Evolutionary conservation across 2,113 vertebrate genomes (phyloP), one percentile per base, ranked within the genome.

Genomic region (Crotalus viridis): DNA sequence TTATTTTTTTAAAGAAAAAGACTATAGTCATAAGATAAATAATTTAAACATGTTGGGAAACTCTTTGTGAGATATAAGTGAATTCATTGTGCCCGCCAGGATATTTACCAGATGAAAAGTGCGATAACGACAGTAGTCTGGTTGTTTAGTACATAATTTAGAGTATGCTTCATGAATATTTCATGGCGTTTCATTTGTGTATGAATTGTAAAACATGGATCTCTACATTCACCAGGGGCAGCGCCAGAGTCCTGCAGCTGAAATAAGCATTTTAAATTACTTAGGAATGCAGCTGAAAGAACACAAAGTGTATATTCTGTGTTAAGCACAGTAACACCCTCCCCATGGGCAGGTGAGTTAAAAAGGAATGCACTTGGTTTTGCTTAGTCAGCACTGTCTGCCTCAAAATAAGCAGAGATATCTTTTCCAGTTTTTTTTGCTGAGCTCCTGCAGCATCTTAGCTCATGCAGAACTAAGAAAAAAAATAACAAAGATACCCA

Each of bases 141-240:
- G 22, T 96, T 97, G 96, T 96, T 97, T 95, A 87, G 94, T 95
- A 95, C 95, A 96, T 97, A 96, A 97, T 97, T 97, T 97, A 96
- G 94, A 95, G 91, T 95, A 94, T 74, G 94, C 85, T 93, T 96
- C 93, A 97, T 97, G 94, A 97, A 97, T 97, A 97, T 97, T 98
- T 97, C 93, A 96, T 96, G 93, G 15, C 43, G 93, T 94, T 96
- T 96, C 94, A 95, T 95, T 96, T 97, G 93, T 96, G 93, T 96
- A 96, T 97, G 95, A 97, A 97, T 95, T 97, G 91, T 97, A 96
- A 97, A 90, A 96, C 96, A 93, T 94, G 95, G 92, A 94, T 95
- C 96, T 96, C 95, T 91, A 94, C 96, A 97, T 94, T 97, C 96
- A 97, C 95, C 94, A 93, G 93, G 95, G 94, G 93, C 95, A 95